phyloP scores from a whole-genome alignment of 1,140 invertebrate species.

The Steinernema feltiae region DNA sequence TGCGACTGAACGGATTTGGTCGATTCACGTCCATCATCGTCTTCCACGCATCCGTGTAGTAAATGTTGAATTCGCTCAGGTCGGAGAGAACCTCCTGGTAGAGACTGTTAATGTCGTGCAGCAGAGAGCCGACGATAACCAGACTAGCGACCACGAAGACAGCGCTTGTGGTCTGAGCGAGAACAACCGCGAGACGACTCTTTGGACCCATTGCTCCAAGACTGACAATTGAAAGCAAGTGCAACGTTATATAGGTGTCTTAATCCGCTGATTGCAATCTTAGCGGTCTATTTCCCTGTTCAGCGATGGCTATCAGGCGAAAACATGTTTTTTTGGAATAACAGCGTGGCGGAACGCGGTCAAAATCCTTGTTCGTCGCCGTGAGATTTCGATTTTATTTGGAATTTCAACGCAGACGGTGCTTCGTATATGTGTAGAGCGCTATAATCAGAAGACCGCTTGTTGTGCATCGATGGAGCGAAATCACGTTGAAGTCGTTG shows the following conservation, averaged over 20 bases:
- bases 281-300: neutral
- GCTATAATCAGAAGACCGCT: too few relatives aligned
- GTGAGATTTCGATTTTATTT: too few relatives aligned
- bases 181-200: neutral
- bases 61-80: neutral
- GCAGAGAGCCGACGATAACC: neutral
- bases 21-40: conserved; percentile 8
- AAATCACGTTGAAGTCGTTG: too few relatives aligned
- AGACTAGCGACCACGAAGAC: neutral
- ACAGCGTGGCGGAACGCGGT: too few relatives aligned
- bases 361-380: too few relatives aligned
- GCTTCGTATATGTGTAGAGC: too few relatives aligned
- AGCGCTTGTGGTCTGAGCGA: neutral
- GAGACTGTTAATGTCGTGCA: neutral
- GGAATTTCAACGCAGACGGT: too few relatives aligned
- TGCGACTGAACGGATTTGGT: neutral
- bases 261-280: conserved; percentile 4
- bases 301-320: neutral
- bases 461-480: too few relatives aligned
- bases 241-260: neutral
- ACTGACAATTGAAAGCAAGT: neutral
- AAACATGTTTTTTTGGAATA: neutral
- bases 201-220: conserved; percentile 1
- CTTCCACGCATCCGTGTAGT: neutral
- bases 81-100: neutral